Percentiles rank a stretch among this genome's conserved stretches.
phyloP scores from a whole-genome alignment of 2,888 invertebrate species.

The Phytoseiulus persimilis region DNA sequence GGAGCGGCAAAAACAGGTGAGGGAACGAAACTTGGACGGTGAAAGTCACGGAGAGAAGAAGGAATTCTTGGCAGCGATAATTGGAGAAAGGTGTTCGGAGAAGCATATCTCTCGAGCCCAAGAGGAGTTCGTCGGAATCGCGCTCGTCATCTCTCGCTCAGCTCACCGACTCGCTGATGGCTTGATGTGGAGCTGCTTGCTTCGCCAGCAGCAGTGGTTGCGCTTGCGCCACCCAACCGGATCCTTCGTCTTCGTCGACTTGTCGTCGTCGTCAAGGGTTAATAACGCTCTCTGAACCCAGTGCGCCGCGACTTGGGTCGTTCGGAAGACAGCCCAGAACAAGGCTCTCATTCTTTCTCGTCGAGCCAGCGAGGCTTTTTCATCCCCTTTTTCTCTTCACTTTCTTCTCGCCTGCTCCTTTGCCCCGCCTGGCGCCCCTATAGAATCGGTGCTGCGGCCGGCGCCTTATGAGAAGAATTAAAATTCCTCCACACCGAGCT shows the following conservation, averaged over 20 bases:
- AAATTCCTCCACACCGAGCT: background rate
- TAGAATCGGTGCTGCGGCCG: background rate
- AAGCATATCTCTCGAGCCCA: background rate
- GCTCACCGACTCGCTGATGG: background rate
- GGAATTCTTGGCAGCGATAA: background rate
- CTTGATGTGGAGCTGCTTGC: background rate
- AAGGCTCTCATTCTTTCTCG: background rate
- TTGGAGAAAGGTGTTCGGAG: background rate
- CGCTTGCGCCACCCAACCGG: background rate
- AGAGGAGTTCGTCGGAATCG: background rate
- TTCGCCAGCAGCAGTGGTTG: too few relatives aligned
- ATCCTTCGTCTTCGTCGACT: background rate
- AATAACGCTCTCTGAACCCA: background rate
- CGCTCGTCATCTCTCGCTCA: background rate
- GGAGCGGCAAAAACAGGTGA: too few relatives aligned
- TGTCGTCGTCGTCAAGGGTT: conserved; percentile 5
- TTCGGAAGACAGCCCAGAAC: background rate
- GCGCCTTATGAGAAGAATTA: background rate
- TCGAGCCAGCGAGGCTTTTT: background rate
- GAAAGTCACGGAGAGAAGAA: background rate
- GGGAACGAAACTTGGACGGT: too few relatives aligned
- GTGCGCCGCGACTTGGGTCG: background rate
- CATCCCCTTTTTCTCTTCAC: background rate
- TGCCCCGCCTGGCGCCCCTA: too few relatives aligned
- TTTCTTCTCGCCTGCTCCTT: background rate